Conservation (phyloP, 2,113 vertebrate species). For the Salvelinus namaycush region DNA sequence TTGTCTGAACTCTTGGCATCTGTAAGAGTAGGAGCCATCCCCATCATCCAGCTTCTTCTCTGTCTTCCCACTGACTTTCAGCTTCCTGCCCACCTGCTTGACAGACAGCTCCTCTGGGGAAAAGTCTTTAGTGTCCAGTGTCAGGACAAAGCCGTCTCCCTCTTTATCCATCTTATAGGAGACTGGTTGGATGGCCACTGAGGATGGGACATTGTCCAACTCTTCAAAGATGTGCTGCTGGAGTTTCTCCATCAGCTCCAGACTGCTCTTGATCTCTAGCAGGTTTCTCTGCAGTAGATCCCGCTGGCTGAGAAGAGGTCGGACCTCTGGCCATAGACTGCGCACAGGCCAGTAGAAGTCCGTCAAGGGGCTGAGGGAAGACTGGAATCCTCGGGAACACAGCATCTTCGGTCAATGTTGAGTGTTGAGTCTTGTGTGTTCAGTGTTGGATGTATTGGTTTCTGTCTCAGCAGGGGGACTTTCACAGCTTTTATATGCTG, state of each 20-base stretch:
- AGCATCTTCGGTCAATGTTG: conserved; percentile 22
- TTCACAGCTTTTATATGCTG: not conserved
- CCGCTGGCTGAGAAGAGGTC: conserved; percentile 10
- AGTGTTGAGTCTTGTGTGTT: not conserved
- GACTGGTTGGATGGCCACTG: not conserved
- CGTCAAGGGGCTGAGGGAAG: conserved; percentile 9
- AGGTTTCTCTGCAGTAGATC: conserved; percentile 21
- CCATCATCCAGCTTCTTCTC: conserved; percentile 34
- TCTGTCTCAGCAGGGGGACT: not conserved
- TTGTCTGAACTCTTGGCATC: conserved; percentile 30
- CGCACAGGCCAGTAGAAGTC: conserved; percentile 25
- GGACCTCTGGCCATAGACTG: conserved; percentile 26
- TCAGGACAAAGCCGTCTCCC: conserved; percentile 22
- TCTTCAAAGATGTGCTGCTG: conserved; percentile 17
- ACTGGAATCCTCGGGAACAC: conserved; percentile 13
- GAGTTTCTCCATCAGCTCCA: conserved; percentile 11
- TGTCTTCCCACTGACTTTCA: conserved; percentile 31
- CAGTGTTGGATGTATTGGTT: not conserved
- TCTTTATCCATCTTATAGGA: conserved; percentile 17
- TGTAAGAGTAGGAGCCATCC: conserved; percentile 33
- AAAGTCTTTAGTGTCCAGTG: conserved; percentile 39
- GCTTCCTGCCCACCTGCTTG: conserved; percentile 26
- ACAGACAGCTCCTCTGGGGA: conserved; percentile 33
- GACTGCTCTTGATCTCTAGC: conserved; percentile 17
- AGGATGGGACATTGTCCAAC: conserved; percentile 1